Base-by-base conservation (phyloP, 2,888 invertebrate genomes). In the Scelioninae gen. 1 region DNA sequence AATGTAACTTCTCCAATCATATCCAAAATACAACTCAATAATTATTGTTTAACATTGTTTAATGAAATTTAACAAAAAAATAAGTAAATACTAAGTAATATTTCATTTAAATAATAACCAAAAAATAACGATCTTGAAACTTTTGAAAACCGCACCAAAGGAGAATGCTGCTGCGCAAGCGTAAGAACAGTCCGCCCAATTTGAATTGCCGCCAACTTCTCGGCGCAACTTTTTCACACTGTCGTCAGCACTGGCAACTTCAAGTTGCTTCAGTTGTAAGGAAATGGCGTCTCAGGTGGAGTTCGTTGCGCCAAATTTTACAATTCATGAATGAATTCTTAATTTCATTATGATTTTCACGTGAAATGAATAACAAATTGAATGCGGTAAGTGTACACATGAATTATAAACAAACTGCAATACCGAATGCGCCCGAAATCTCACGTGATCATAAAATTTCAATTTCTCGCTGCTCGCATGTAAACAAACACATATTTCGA, bases 211-310 rank as follows among this genome's bases (percentile, higher is more conserved):
- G 29, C 68, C 8, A 23, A 60, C 60, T 77, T 77, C 68, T 38
- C n/a, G 63, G 0, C 49, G 8, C 72, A 23, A 51, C 11, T 63
- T 74, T 63, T 60, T 38, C 7, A 55, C 62, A 55, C 31, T 43
- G 56, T 10, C 51, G 15, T 43, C 49, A 53, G 8, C n/a, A n/a
- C 51, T 38, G 56, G 11, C 60, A 71, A 76, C 83, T 83, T 83
- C 83, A 77, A 58, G 62, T 66, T 66, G 74, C 77, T 85, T 88
- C 89, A 90, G 92, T 92, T 90, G 90, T 90, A 91, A 92, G 93
- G 91, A 93, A 93, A 93, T 93, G 93, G 93, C 93, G 93, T 93
- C 93, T 89, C 89, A 90, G 92, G 91, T 92, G 92, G 92, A 92
- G 90, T 90, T 91, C 91, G 90, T 91, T 91, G 90, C 91, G 90